phyloP scores from a whole-genome alignment of 2,113 vertebrate species.

The Thalassarche chlororhynchos region DNA sequence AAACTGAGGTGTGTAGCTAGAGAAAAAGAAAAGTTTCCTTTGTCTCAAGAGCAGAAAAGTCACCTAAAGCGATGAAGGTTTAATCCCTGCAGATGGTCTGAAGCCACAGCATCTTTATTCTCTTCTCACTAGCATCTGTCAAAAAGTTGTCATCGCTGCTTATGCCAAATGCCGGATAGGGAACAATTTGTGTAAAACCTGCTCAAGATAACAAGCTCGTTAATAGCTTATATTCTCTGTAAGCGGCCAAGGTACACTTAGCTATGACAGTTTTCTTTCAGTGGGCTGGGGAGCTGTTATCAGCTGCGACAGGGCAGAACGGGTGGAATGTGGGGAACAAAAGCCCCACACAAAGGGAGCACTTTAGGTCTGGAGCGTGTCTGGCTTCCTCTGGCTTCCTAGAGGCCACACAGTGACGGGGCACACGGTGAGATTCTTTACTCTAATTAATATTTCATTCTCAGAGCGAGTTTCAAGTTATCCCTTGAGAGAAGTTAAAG shows the following conservation, averaged over 20 bases:
- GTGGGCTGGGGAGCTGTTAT: neutral
- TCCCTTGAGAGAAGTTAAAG: conserved; percentile 41
- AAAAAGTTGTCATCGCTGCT: conserved; percentile 43
- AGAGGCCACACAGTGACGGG: conserved; percentile 27
- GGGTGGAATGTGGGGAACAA: conserved; percentile 53
- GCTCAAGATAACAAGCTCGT: conserved; percentile 26
- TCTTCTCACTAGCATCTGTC: conserved; percentile 25
- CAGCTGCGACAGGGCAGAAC: conserved; percentile 28
- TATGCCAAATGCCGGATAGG: conserved; percentile 23
- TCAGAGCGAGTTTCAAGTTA: neutral
- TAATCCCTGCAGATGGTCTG: conserved; percentile 57
- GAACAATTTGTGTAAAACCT: conserved; percentile 21
- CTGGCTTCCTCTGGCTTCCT: neutral
- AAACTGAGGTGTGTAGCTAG: neutral
- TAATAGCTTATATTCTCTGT: conserved; percentile 14
- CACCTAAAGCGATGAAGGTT: conserved; percentile 19
- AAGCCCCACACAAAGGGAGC: conserved; percentile 37
- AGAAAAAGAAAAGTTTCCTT: conserved; percentile 5
- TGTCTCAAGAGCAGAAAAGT: conserved; percentile 39
- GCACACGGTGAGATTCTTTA: neutral
- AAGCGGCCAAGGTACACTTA: neutral
- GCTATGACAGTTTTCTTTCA: conserved; percentile 51
- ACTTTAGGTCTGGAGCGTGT: neutral
- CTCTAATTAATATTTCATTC: conserved; percentile 50
- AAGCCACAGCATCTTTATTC: conserved; percentile 40